These are phyloP conservation scores for Pantelozetes paolii DNA, from an alignment of 2,888 invertebrate species.

Conservation along the genomic window DNA sequence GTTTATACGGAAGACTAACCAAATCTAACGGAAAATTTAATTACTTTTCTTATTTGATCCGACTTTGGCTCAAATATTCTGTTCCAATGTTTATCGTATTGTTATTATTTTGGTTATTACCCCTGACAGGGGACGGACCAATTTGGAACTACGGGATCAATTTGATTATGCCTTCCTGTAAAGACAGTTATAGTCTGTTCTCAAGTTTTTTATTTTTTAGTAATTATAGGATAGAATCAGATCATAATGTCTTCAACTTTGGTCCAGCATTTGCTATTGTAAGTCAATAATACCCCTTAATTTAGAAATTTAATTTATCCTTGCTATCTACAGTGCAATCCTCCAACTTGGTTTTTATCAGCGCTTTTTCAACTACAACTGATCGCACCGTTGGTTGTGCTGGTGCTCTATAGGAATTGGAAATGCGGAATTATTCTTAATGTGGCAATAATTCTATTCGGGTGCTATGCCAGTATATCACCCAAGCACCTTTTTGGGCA, in stretches of 20 bases:
- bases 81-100: conserved; percentile 37
- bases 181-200: conserved; percentile 32
- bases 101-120: conserved; percentile 35
- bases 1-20: conserved; percentile 14
- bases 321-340: conserved; percentile 37
- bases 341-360: conserved; percentile 40
- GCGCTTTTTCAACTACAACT: conserved; percentile 40
- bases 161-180: conserved; percentile 37
- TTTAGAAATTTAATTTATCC: not conserved
- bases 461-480: conserved; percentile 39
- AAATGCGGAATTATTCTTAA: conserved; percentile 7
- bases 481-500: conserved; percentile 34
- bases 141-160: conserved; percentile 40
- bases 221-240: conserved; percentile 28
- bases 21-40: conserved; percentile 20
- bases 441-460: conserved; percentile 8
- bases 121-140: conserved; percentile 36
- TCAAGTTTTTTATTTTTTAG: conserved; percentile 38
- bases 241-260: conserved; percentile 39
- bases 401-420: conserved; percentile 8
- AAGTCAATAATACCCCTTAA: conserved; percentile 5
- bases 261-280: conserved; percentile 31
- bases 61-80: conserved; percentile 40
- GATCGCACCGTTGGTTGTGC: conserved; percentile 31
- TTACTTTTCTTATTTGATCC: conserved; percentile 19